These are phyloP conservation scores for Oxycera nigricornis DNA, from an alignment of 2,888 invertebrate species.

Conservation along the genomic window DNA sequence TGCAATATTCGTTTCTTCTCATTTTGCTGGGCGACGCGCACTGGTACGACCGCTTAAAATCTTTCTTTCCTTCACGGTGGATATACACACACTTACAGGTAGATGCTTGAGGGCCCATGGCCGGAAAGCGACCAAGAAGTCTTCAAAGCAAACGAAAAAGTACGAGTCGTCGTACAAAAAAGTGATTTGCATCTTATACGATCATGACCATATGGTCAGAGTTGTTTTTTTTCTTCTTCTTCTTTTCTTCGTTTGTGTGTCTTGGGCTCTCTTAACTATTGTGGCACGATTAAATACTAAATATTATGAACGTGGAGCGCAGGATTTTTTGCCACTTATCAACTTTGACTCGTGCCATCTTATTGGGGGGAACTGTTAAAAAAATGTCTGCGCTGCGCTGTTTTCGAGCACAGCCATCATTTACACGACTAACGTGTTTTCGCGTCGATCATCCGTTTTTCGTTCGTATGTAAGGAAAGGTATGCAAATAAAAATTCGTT, in stretches of 20 bases:
- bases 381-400: neutral
- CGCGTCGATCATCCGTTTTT: constrained; percentile 18
- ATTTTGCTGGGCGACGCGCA: constrained; percentile 1
- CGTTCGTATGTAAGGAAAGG: constrained; percentile 9
- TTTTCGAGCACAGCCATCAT: constrained; percentile 12
- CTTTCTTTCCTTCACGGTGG: neutral
- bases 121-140: constrained; percentile 8
- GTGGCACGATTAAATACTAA: constrained; percentile 33
- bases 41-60: neutral
- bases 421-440: constrained; percentile 34
- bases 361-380: neutral
- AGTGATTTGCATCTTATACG: constrained; percentile 37
- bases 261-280: constrained; percentile 22
- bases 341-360: constrained; percentile 40
- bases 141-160: constrained; percentile 24
- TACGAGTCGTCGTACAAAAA: constrained; percentile 7
- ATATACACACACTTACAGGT: no score
- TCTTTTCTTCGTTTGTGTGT: constrained; percentile 21
- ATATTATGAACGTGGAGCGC: constrained; percentile 26
- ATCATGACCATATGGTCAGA: constrained; percentile 38
- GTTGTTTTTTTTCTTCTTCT: constrained; percentile 32
- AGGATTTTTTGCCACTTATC: constrained; percentile 22
- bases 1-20: constrained; percentile 34
- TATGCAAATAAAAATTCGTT: constrained; percentile 17
- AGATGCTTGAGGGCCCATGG: constrained; percentile 26